Evolutionary conservation across 2,113 vertebrate genomes (phyloP).

Genomic region (Rhea pennata): DNA sequence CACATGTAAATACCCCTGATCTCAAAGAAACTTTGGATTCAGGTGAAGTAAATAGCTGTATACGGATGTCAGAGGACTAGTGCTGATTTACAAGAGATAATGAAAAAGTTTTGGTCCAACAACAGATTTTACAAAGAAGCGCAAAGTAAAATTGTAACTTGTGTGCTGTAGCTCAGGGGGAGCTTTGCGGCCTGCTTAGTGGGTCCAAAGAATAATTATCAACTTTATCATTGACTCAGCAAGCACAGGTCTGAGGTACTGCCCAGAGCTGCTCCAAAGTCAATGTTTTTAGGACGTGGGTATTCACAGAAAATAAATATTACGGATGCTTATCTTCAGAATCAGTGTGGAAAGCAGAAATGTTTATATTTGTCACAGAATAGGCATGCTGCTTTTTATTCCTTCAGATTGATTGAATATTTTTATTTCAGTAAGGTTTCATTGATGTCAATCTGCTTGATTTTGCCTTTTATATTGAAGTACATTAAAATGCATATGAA

Average conservation of each 20-base stretch:
- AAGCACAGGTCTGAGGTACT: neutral
- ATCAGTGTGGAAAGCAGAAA: neutral
- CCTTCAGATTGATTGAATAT: neutral
- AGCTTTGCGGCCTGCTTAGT: neutral
- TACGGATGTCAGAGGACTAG: neutral
- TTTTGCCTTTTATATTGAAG: neutral
- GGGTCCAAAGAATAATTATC: neutral
- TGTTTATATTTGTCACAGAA: neutral
- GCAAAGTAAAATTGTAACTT: neutral
- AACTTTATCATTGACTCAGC: accelerated
- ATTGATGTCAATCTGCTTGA: neutral
- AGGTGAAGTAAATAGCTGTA: neutral
- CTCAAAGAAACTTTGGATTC: neutral
- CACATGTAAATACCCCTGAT: neutral
- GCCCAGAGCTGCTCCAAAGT: neutral
- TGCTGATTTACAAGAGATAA: neutral
- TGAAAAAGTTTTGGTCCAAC: neutral
- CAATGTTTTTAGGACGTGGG: neutral
- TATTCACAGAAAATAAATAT: accelerated
- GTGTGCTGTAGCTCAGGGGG: neutral
- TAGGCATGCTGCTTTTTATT: neutral
- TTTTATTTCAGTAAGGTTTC: neutral
- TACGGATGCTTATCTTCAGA: neutral
- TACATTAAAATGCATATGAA: neutral
- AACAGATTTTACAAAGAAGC: neutral